Evolutionary conservation across 2,797 vertebrate genomes (phyloP).

Genomic region (Scyliorhinus canicula): DNA sequence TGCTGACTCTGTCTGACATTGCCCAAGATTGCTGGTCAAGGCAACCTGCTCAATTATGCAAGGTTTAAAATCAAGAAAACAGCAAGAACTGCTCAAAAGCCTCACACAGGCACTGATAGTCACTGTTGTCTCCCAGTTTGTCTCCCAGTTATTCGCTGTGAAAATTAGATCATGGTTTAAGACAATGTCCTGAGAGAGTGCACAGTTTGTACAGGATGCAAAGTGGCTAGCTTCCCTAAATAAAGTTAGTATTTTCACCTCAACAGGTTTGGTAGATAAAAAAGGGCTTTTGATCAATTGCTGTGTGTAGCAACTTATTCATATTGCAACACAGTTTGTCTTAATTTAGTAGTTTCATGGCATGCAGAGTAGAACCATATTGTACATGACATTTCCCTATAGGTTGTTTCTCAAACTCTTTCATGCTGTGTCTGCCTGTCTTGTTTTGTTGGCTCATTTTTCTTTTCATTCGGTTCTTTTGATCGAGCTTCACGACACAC

Average conservation of each 20-base stretch:
- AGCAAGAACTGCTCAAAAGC: background rate
- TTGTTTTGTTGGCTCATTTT: background rate
- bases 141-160: background rate
- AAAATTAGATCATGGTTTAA: background rate
- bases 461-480: background rate
- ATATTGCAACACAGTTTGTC: background rate
- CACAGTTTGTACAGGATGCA: background rate
- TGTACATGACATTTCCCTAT: background rate
- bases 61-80: background rate
- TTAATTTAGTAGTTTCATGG: background rate
- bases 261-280: background rate
- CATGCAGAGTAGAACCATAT: background rate
- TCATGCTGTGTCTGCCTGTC: slow-evolving; percentile 6
- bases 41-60: background rate
- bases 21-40: background rate
- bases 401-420: background rate
- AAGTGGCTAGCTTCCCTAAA: background rate
- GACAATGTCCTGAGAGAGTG: background rate
- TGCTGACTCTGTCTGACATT: background rate
- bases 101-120: background rate
- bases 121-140: background rate
- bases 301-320: background rate
- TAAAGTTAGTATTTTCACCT: background rate
- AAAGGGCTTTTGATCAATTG: background rate
- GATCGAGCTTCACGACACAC: background rate